phyloP scores from a whole-genome alignment of 2,888 invertebrate genomes.

The Busseola fusca region DNA sequence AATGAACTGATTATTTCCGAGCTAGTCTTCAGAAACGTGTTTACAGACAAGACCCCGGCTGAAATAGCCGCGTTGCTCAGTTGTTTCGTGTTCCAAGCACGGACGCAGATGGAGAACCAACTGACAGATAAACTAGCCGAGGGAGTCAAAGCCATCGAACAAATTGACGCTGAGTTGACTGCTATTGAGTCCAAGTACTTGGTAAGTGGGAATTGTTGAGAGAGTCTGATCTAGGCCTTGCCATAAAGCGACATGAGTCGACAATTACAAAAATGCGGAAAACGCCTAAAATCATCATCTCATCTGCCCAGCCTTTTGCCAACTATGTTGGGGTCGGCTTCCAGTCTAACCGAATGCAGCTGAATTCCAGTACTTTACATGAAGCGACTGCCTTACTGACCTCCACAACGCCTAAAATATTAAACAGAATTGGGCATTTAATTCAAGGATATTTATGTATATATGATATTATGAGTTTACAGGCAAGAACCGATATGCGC shows the following conservation, averaged over 20 bases:
- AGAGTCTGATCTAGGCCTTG: background rate
- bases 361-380: no score
- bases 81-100: slow-evolving; percentile 97
- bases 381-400: no score
- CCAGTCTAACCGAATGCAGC: no score
- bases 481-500: background rate
- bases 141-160: slow-evolving; percentile 92
- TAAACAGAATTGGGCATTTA: background rate
- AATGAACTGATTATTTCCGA: slow-evolving; percentile 98
- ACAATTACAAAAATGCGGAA: background rate
- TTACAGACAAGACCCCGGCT: slow-evolving; percentile 95
- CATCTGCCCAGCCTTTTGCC: no score
- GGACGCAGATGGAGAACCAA: slow-evolving; percentile 89
- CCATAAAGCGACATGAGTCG: background rate
- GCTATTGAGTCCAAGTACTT: slow-evolving; percentile 90
- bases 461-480: background rate
- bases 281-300: no score
- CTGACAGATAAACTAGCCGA: slow-evolving; percentile 89
- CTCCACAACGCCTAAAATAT: background rate
- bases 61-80: slow-evolving; percentile 98
- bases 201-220: slow-evolving; percentile 73
- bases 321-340: no score
- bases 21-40: slow-evolving; percentile 96
- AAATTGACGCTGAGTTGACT: slow-evolving; percentile 91
- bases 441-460: background rate